Base-by-base conservation (phyloP, 2,113 vertebrate species). In the Neopipo cinnamomea region DNA sequence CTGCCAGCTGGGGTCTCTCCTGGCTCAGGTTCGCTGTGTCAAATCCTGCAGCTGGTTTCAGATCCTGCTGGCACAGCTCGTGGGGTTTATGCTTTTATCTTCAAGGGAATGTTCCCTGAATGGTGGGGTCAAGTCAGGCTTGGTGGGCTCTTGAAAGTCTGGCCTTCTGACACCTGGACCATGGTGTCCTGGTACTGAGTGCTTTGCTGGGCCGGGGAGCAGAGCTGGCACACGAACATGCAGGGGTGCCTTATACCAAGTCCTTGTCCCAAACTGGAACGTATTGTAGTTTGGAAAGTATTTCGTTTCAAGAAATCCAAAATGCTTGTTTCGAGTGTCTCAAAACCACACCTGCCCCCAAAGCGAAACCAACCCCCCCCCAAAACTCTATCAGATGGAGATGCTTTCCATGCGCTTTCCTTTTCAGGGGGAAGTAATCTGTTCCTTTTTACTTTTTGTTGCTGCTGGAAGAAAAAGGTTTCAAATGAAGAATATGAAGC, bases 1-100 rank as follows among this genome's bases (percentile, higher is more conserved):
- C 83, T 95, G 91, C 79, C 67, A 50, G 73, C 49, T 85, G 78
- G 81, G 81, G 81, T 93, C 56, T 89, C 78, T 95, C 52, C 74
- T 3, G 4, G 70, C 74, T 88, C 85, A 46, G 71, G 49, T 90
- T 67, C 47, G 71, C 67, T 35, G 33, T 39, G 41, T 23, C 28
- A 68, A 15, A 82, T 65, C 49, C 61, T 4, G 5, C 0, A 0
- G n/a, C 39, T 47, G 9, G 22, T 85, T 16, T 25, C 75, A 67
- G 20, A 50, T 23, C 2, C 2, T 65, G 31, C 73, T 50, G 31
- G 37, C 63, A 6, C 66, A 65, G n/a, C 28, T 31, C 5, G 1
- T 6, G 33, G 12, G 28, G 5, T 66, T 76, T 53, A 4, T 35
- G n/a, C 18, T 88, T 83, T 66, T 58, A 14, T 52, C 47, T 52